Conservation (phyloP, 2,888 invertebrate species). For the Pseudococcus longispinus region DNA sequence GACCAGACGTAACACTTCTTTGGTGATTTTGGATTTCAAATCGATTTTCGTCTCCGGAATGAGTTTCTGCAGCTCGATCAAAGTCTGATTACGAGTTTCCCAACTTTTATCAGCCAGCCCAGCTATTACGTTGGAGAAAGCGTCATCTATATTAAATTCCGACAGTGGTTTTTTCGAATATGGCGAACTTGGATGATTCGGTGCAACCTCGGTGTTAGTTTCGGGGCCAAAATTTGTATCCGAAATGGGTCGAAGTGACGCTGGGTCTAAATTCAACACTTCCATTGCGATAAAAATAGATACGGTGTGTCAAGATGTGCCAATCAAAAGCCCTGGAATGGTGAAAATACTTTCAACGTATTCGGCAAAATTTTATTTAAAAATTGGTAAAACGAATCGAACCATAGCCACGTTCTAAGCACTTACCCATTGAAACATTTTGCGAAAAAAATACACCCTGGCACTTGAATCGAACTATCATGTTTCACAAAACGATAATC, state of each 20-base stretch:
- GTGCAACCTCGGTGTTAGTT: neutral
- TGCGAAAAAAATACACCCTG: neutral
- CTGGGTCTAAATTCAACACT: neutral
- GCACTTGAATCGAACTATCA: neutral
- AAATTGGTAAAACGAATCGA: no score
- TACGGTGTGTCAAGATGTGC: neutral
- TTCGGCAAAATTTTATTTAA: neutral
- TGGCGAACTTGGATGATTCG: neutral
- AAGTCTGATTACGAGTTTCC: neutral
- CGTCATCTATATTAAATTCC: neutral
- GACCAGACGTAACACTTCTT: constrained; percentile 68
- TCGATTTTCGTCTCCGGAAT: constrained; percentile 14
- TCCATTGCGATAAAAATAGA: neutral
- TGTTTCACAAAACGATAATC: neutral
- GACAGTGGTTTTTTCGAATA: neutral
- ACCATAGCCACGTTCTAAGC: neutral
- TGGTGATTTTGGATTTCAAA: constrained; percentile 22
- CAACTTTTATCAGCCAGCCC: constrained; percentile 36
- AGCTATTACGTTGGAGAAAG: neutral
- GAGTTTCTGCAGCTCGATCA: neutral
- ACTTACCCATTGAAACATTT: neutral
- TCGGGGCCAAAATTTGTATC: neutral
- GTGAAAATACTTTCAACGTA: neutral
- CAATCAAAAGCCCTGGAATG: neutral
- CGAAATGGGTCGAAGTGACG: neutral